Percentiles rank a stretch among this genome's conserved stretches.
These are phyloP conservation scores for Recurvirostra avosetta DNA, from an alignment of 2,113 vertebrate species.

Conservation along the genomic window DNA sequence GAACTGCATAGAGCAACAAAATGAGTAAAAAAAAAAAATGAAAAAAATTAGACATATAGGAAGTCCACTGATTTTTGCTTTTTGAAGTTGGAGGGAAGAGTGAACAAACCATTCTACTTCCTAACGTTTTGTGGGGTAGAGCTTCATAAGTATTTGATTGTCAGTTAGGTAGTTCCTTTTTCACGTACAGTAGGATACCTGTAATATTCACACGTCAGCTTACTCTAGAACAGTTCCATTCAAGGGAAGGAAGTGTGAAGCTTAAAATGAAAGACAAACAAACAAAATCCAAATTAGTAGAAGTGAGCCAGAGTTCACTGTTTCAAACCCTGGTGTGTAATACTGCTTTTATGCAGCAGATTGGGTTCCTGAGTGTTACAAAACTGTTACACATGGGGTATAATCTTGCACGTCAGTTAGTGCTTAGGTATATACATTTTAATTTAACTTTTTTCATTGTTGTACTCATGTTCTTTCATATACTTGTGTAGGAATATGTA, in stretches of 20 bases:
- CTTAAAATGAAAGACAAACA: not conserved
- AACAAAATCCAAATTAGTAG: not conserved
- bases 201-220: not conserved
- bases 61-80: not conserved
- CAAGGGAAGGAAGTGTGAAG: not conserved
- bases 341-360: slow-evolving; percentile 28
- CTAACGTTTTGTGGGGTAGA: not conserved
- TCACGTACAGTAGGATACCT: not conserved
- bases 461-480: slow-evolving; percentile 60
- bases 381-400: not conserved
- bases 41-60: not conserved
- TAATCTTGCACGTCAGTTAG: slow-evolving; percentile 18
- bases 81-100: not conserved
- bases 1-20: not conserved
- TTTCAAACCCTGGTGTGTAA: slow-evolving; percentile 55
- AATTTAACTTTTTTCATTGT: slow-evolving; percentile 64
- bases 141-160: not conserved
- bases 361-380: slow-evolving; percentile 39
- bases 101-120: not conserved
- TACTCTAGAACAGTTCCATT: not conserved
- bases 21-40: not conserved
- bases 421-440: slow-evolving; percentile 60
- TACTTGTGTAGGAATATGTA: slow-evolving; percentile 58
- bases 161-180: not conserved
- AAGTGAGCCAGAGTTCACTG: slow-evolving; percentile 50